Conservation (phyloP, 2,888 invertebrate genomes). For the Blomia tropicalis region DNA sequence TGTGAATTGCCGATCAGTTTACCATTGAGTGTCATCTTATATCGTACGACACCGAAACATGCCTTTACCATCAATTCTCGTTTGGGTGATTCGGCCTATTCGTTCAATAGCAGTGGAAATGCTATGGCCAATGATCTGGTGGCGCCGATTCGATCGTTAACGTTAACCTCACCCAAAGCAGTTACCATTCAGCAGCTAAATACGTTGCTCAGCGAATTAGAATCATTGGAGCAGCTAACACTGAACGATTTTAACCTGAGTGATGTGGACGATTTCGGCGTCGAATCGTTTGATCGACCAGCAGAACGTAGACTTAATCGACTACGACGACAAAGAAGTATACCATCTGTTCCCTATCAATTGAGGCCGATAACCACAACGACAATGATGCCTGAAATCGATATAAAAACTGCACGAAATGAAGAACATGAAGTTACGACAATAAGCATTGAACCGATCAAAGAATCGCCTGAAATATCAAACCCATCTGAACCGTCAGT, state of each 20-base stretch:
- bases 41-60: constrained; percentile 21
- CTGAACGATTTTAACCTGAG: constrained; percentile 21
- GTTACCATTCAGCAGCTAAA: constrained; percentile 18
- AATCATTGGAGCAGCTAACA: constrained; percentile 17
- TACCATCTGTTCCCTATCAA: too few relatives aligned
- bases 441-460: background rate
- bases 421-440: background rate
- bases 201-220: constrained; percentile 11
- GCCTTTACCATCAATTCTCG: background rate
- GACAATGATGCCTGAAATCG: background rate
- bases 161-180: background rate
- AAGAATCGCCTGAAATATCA: background rate
- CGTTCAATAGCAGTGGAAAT: background rate
- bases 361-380: too few relatives aligned
- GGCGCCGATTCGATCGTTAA: background rate
- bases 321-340: background rate
- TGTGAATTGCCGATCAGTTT: constrained; percentile 23
- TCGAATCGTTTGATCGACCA: background rate
- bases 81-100: constrained; percentile 6
- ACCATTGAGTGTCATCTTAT: constrained; percentile 25
- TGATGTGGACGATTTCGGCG: background rate
- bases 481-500: background rate
- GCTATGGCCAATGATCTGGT: background rate
- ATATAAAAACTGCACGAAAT: background rate
- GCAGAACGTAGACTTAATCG: background rate